These are phyloP conservation scores for Zaprionus lineosus DNA, from an alignment of 2,888 invertebrate genomes.

Conservation along the genomic window DNA sequence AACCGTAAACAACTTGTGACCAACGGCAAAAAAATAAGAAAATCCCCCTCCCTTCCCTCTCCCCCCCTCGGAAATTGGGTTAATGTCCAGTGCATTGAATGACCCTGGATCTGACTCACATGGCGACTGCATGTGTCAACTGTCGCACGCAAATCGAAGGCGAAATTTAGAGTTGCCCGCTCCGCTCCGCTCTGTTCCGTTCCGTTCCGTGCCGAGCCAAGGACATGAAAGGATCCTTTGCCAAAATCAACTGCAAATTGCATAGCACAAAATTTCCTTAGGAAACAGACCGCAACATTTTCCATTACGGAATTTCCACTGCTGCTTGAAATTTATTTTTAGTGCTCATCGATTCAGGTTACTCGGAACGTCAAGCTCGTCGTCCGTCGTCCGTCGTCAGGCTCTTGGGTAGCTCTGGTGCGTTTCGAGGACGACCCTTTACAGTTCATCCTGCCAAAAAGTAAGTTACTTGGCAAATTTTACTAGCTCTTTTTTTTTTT, in stretches of 20 bases:
- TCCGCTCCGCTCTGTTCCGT: conserved; percentile 7
- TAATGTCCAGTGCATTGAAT: conserved; percentile 59
- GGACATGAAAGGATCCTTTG: conserved; percentile 52
- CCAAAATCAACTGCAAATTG: conserved; percentile 44
- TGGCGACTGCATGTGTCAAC: conserved; percentile 49
- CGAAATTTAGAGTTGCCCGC: conserved; percentile 33
- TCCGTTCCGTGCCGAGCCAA: conserved; percentile 38
- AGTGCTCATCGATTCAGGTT: conserved; percentile 22
- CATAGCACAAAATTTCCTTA: conserved; percentile 26
- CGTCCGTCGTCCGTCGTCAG: too few relatives aligned
- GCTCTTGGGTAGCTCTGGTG: neutral
- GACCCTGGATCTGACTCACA: conserved; percentile 47
- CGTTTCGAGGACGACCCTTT: conserved; percentile 3
- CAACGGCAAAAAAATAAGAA: conserved; percentile 8
- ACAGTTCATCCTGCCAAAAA: conserved; percentile 43
- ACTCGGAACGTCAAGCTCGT: too few relatives aligned
- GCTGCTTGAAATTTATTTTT: conserved; percentile 27
- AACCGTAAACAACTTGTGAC: conserved; percentile 37
- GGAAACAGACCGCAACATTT: conserved; percentile 73
- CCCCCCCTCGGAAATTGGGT: conserved; percentile 60
- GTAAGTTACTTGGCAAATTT: conserved; percentile 27
- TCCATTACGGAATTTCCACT: conserved; percentile 51
- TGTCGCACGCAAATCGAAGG: conserved; percentile 62
- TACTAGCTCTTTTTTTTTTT: too few relatives aligned
- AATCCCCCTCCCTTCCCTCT: too few relatives aligned